These are phyloP conservation scores for Chionoecetes opilio DNA, from an alignment of 1,140 invertebrate species.

Conservation along the genomic window DNA sequence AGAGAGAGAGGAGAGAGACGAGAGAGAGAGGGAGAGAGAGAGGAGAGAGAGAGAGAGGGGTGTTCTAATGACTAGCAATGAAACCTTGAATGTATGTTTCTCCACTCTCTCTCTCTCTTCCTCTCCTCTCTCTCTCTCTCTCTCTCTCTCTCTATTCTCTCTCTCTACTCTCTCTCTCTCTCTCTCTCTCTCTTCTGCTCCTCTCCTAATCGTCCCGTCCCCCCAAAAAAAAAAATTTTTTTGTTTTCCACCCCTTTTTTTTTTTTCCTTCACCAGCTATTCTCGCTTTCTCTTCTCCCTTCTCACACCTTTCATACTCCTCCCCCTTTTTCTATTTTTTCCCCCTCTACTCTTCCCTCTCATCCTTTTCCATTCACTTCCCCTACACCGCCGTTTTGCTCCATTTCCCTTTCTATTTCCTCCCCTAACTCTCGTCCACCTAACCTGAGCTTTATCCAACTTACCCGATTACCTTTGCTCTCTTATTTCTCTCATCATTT, in stretches of 20 bases:
- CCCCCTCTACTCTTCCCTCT: neutral
- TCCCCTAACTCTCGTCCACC: neutral
- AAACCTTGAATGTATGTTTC: too few relatives aligned
- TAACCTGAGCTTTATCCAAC: neutral
- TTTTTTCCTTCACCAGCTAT: neutral
- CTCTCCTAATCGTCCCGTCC: too few relatives aligned
- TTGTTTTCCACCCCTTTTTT: neutral
- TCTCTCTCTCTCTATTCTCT: too few relatives aligned
- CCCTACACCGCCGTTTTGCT: neutral
- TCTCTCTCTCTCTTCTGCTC: too few relatives aligned
- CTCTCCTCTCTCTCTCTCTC: too few relatives aligned
- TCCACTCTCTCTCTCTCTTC: too few relatives aligned
- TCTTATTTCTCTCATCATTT: neutral
- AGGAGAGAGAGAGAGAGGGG: too few relatives aligned
- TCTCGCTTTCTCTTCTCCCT: neutral
- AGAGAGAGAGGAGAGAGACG: slow-evolving; percentile 25
- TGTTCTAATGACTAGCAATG: too few relatives aligned
- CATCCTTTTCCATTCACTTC: neutral
- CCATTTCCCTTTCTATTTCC: neutral
- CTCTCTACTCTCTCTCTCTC: too few relatives aligned
- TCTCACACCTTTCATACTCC: neutral
- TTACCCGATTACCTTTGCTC: neutral
- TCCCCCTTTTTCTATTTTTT: neutral
- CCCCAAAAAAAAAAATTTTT: too few relatives aligned
- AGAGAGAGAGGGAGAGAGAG: neutral